Percentiles rank a stretch among this genome's conserved stretches.
Conservation (phyloP, 2,888 invertebrate species). For the Druceiella hillmani region DNA sequence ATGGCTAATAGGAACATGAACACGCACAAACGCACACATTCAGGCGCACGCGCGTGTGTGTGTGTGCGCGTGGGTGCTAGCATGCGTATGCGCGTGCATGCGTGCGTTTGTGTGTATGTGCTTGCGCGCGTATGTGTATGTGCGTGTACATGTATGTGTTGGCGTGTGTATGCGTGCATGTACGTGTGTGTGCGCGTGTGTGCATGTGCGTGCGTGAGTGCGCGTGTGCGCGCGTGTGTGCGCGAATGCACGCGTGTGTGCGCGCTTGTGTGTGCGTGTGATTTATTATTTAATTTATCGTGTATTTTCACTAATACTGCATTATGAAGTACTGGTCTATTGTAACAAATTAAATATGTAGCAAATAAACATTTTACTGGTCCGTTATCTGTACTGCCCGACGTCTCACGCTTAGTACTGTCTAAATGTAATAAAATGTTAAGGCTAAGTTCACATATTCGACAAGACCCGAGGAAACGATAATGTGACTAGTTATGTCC, state of each 20-base stretch:
- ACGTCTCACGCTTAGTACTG: no score
- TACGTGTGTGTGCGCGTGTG: constrained; percentile 4
- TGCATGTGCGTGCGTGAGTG: constrained; percentile 11
- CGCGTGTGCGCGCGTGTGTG: constrained; percentile 13
- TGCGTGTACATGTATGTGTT: constrained; percentile 13
- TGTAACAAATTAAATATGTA: no score
- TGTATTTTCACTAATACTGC: no score
- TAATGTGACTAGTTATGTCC: no score
- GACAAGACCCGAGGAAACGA: no score
- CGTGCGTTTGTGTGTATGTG: constrained; percentile 10
- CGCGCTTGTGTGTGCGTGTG: constrained; percentile 13
- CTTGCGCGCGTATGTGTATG: constrained; percentile 10
- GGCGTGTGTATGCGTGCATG: constrained; percentile 9
- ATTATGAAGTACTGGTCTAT: no score
- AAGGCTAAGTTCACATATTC: no score
- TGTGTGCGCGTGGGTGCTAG: constrained; percentile 11
- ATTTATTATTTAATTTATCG: constrained; percentile 1
- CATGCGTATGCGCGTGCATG: constrained; percentile 12
- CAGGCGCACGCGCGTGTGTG: constrained; percentile 12
- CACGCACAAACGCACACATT: no score
- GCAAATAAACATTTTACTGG: no score
- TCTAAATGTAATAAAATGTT: no score
- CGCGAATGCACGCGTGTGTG: constrained; percentile 13
- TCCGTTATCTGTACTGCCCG: no score
- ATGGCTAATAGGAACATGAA: no score